Percentiles rank a stretch among this genome's conserved stretches.
Evolutionary conservation across 2,113 vertebrate genomes (phyloP).

Genomic region (Protobothrops mucrosquamatus): DNA sequence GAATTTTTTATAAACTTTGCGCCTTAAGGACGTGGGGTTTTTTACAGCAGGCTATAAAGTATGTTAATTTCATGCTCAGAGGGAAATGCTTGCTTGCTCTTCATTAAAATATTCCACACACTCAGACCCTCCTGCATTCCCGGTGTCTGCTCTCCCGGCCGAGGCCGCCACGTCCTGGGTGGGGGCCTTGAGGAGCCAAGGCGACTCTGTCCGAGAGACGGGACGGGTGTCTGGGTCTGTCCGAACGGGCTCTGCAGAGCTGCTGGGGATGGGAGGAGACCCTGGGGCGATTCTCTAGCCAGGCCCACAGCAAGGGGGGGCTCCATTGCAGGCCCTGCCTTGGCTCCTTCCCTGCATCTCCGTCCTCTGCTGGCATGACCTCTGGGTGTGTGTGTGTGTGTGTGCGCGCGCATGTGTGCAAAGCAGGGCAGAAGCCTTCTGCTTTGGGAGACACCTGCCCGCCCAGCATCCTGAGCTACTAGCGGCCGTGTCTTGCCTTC

Average conservation of each 20-base stretch:
- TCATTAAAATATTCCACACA: constrained; percentile 46
- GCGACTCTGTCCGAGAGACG: neutral
- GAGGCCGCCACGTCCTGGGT: neutral
- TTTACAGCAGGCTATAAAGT: constrained; percentile 58
- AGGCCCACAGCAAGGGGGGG: neutral
- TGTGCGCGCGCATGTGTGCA: neutral
- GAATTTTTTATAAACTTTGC: constrained; percentile 71
- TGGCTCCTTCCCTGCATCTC: neutral
- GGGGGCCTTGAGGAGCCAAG: neutral
- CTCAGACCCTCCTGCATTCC: neutral
- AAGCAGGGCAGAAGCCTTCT: neutral
- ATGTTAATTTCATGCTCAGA: constrained; percentile 62
- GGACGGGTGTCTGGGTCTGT: neutral
- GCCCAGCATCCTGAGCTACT: neutral
- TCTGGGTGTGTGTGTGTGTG: no score
- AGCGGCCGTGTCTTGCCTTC: neutral
- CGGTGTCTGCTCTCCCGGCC: neutral
- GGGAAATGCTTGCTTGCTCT: constrained; percentile 55
- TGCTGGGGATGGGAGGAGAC: neutral
- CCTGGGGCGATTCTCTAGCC: neutral
- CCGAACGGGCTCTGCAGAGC: neutral
- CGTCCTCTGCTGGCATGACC: neutral
- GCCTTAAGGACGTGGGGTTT: constrained; percentile 61
- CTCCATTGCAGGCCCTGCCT: neutral
- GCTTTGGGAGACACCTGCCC: neutral